These are phyloP conservation scores for Dryococelus australis DNA, from an alignment of 2,888 invertebrate species.

Conservation along the genomic window DNA sequence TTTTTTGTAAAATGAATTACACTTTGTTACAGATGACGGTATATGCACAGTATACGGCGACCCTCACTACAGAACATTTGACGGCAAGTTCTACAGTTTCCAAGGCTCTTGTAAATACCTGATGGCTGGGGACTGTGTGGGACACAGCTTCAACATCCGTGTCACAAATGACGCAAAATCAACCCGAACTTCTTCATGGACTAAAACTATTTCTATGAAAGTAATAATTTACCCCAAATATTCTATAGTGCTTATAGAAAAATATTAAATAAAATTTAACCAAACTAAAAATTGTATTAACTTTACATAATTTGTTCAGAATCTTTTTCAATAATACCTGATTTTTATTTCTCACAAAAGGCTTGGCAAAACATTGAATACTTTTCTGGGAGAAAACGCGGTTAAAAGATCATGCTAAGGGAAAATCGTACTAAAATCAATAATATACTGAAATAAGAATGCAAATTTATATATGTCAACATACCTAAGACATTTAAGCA, in stretches of 20 bases:
- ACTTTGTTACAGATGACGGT: constrained; percentile 71
- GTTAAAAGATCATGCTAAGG: no score
- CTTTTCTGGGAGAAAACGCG: no score
- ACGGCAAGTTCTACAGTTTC: constrained; percentile 92
- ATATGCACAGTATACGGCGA: constrained; percentile 95
- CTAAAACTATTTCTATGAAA: constrained; percentile 85
- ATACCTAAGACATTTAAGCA: no score
- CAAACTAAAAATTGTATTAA: not conserved
- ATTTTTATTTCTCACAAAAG: no score
- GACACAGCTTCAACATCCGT: constrained; percentile 82
- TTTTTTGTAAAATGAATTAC: not conserved
- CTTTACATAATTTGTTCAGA: not conserved
- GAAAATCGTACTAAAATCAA: no score
- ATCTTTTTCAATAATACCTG: not conserved
- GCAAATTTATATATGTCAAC: no score
- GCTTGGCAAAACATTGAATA: no score
- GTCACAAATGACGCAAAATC: constrained; percentile 88
- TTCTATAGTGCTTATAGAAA: no score
- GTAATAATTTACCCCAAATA: constrained; percentile 53
- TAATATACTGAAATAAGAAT: no score
- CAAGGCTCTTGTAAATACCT: constrained; percentile 94
- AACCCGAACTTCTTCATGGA: constrained; percentile 87
- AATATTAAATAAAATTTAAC: not conserved
- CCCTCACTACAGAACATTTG: constrained; percentile 94
- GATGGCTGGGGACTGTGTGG: constrained; percentile 81